Evolutionary conservation across 2,113 vertebrate genomes (phyloP).

Genomic region (Struthidea cinerea): DNA sequence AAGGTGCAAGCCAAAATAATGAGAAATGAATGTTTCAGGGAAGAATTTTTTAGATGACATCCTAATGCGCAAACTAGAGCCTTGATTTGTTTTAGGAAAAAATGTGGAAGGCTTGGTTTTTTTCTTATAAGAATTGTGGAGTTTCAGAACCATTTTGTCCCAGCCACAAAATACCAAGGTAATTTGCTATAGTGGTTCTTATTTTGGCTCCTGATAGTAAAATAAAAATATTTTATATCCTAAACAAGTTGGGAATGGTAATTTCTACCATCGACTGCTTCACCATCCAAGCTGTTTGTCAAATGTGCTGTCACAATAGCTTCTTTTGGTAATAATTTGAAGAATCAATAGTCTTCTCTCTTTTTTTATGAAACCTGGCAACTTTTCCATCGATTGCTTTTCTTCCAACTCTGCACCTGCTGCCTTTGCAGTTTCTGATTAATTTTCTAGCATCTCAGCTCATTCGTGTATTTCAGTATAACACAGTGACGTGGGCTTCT

Average conservation of each 20-base stretch:
- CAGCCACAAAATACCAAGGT: not conserved
- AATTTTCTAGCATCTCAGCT: conserved; percentile 6
- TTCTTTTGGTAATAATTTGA: conserved; percentile 48
- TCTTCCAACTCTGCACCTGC: not conserved
- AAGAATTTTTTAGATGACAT: not conserved
- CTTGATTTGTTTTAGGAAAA: not conserved
- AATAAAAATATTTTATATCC: conserved; percentile 12
- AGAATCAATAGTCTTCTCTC: conserved; percentile 11
- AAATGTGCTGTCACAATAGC: not conserved
- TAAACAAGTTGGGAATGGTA: not conserved
- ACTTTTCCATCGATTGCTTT: conserved; percentile 11
- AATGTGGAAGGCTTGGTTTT: not conserved
- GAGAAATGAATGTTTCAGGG: not conserved
- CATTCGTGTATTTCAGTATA: not conserved
- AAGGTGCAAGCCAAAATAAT: not conserved
- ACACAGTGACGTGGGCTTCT: not conserved
- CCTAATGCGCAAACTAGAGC: not conserved
- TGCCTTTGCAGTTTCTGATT: conserved; percentile 31
- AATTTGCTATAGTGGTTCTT: not conserved
- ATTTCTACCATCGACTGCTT: not conserved
- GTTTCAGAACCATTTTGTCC: not conserved
- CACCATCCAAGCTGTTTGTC: not conserved
- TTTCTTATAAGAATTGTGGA: not conserved
- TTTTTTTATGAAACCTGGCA: conserved; percentile 34
- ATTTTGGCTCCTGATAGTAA: not conserved